A percentile compares a stretch with the other conserved stretches of the same genome.
These are phyloP conservation scores for Phenacoccus solenopsis DNA, from an alignment of 1,140 invertebrate species.

Conservation along the genomic window DNA sequence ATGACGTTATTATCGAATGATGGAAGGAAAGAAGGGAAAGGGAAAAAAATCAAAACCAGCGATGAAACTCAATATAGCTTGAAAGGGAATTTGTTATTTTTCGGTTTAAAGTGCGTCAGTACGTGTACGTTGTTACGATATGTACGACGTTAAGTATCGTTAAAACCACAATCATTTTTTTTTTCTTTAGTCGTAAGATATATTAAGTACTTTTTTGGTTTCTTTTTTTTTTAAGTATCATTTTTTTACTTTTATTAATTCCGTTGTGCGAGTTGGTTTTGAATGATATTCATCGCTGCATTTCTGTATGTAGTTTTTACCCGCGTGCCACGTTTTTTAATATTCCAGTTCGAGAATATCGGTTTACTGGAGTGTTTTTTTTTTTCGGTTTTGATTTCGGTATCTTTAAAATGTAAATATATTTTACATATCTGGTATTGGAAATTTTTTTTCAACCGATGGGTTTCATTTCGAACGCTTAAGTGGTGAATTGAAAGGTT, in stretches of 20 bases:
- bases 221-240: neutral
- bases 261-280: neutral
- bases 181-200: neutral
- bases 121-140: no score
- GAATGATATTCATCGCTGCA: neutral
- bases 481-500: neutral
- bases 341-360: neutral
- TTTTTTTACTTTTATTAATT: neutral
- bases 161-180: conserved; percentile 1
- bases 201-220: neutral
- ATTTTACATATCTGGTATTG: no score
- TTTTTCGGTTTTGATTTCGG: no score
- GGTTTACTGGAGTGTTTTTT: neutral
- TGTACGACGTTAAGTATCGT: neutral
- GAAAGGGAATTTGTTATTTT: neutral
- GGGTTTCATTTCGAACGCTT: no score
- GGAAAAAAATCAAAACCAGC: no score
- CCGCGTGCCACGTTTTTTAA: no score
- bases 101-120: neutral
- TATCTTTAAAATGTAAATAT: no score
- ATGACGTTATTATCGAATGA: no score
- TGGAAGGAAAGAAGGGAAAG: no score
- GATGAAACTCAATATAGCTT: no score
- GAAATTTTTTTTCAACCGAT: neutral
- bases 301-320: neutral